Evolutionary conservation across 1,140 invertebrate species (phyloP).

Genomic region (Ctenoplectra terminalis): DNA sequence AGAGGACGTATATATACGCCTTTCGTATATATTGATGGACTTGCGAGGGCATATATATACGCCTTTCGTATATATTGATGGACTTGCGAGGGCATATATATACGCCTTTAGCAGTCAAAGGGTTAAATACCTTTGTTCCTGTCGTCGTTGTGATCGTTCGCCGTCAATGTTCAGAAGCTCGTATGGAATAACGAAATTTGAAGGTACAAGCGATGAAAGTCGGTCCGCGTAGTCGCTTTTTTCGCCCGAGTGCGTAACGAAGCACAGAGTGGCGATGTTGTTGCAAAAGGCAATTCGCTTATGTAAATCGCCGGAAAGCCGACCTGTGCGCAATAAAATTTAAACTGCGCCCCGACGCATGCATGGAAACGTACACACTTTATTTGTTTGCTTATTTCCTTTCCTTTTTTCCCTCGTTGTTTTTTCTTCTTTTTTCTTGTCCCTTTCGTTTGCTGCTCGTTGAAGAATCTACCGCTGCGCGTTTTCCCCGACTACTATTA

Average conservation of each 20-base stretch:
- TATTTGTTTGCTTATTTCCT: slow-evolving; percentile 16
- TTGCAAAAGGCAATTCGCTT: slow-evolving; percentile 28
- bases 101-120: too few relatives aligned
- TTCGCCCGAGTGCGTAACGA: background rate
- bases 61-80: too few relatives aligned
- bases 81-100: too few relatives aligned
- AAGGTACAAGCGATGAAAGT: background rate
- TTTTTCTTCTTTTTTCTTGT: background rate
- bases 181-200: slow-evolving; percentile 13
- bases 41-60: too few relatives aligned
- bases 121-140: background rate
- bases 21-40: too few relatives aligned
- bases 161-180: background rate
- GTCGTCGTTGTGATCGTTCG: background rate
- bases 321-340: slow-evolving; percentile 2
- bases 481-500: background rate
- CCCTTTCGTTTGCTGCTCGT: background rate
- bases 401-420: too few relatives aligned
- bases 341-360: slow-evolving; percentile 1
- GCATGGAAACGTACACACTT: slow-evolving; percentile 25
- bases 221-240: background rate
- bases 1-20: too few relatives aligned
- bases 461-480: background rate
- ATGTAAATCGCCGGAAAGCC: slow-evolving; percentile 18
- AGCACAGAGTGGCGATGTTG: background rate